These are phyloP conservation scores for Agrilus mali DNA, from an alignment of 2,888 invertebrate genomes.

Conservation along the genomic window DNA sequence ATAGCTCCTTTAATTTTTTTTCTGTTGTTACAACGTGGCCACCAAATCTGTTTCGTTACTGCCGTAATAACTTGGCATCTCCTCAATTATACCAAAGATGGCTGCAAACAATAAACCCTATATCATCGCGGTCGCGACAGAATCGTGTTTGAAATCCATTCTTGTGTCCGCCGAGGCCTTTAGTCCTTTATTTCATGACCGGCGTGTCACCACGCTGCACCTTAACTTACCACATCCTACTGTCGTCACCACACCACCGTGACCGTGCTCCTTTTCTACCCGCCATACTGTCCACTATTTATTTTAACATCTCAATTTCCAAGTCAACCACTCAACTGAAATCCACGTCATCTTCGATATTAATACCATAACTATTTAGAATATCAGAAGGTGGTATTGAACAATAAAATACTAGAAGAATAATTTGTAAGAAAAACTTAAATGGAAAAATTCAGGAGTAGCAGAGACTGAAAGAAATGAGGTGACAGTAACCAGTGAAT, in stretches of 20 bases:
- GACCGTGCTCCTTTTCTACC: conserved; percentile 8
- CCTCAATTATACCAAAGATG: conserved; percentile 15
- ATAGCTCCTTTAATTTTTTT: no score
- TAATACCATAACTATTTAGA: no score
- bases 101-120: conserved; percentile 15
- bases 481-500: no score
- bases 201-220: conserved; percentile 21
- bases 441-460: no score
- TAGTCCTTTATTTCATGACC: conserved; percentile 27
- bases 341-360: no score
- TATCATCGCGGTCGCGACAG: conserved; percentile 19
- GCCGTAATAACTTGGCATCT: conserved; percentile 11
- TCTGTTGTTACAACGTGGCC: no score
- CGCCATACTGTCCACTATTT: conserved; percentile 9
- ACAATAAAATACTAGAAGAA: no score
- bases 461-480: no score
- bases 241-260: no score
- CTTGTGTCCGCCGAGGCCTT: conserved; percentile 26
- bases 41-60: conserved; percentile 7
- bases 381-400: no score
- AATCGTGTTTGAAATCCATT: conserved; percentile 30
- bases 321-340: not conserved
- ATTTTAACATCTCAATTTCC: conserved; percentile 12
- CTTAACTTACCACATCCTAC: conserved; percentile 10
- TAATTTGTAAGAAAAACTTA: no score